These are phyloP conservation scores for Tetragnatha versicolor DNA, from an alignment of 1,140 invertebrate species.

Conservation along the genomic window DNA sequence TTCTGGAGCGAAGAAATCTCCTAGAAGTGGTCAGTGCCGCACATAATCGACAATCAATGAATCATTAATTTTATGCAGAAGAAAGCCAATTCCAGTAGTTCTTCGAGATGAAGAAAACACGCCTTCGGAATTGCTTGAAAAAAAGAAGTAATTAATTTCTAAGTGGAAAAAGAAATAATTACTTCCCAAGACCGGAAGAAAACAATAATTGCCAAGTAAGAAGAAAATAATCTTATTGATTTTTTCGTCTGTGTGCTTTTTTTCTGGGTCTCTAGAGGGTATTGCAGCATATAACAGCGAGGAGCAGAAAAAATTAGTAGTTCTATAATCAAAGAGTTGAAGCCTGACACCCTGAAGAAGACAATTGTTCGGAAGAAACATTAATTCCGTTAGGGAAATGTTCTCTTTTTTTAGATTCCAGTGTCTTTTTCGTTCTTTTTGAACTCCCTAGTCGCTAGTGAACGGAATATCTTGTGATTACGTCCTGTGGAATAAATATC, in stretches of 20 bases:
- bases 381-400: neutral
- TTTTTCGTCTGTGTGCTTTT: too few relatives aligned
- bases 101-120: neutral
- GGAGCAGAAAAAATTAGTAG: neutral
- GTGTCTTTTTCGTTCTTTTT: too few relatives aligned
- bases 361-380: neutral
- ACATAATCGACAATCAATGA: conserved; percentile 47
- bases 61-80: conserved; percentile 43
- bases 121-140: neutral
- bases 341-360: neutral
- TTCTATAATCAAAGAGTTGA: neutral
- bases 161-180: conserved; percentile 8
- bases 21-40: too few relatives aligned
- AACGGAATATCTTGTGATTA: too few relatives aligned
- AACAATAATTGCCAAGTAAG: neutral
- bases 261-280: too few relatives aligned
- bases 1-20: too few relatives aligned
- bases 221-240: neutral
- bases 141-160: conserved; percentile 12
- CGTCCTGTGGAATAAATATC: too few relatives aligned
- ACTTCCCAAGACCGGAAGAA: neutral
- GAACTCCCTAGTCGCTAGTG: too few relatives aligned
- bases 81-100: neutral
- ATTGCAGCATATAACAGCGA: neutral
- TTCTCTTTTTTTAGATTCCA: neutral